phyloP scores from a whole-genome alignment of 2,888 invertebrate species.

The Sympetrum striolatum region DNA sequence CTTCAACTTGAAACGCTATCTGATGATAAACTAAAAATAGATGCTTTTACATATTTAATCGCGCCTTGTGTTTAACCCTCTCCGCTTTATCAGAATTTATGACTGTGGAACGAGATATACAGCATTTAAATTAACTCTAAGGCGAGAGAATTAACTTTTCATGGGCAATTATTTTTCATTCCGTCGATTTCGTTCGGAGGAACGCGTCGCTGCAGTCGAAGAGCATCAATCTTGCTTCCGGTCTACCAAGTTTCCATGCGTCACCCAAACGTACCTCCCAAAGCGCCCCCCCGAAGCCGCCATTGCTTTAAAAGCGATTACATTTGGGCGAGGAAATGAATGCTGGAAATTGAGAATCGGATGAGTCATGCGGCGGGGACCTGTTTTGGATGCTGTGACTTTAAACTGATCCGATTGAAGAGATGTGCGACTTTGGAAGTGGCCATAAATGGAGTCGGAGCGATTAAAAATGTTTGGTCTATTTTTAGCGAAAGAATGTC shows the following conservation, averaged over 20 bases:
- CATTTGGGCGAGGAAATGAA: slow-evolving; percentile 27
- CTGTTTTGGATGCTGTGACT: not conserved
- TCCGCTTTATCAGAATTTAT: too few species aligned
- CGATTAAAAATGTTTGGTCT: too few species aligned
- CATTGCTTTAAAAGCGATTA: slow-evolving; percentile 34
- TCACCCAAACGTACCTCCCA: not conserved
- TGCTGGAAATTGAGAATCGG: slow-evolving; percentile 1
- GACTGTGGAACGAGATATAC: too few species aligned
- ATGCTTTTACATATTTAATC: too few species aligned
- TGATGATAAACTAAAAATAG: too few species aligned
- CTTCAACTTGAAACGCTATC: too few species aligned
- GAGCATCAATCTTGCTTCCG: slow-evolving; percentile 35
- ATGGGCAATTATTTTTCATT: slow-evolving; percentile 9
- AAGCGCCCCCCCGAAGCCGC: not conserved
- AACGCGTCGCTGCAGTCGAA: not conserved
- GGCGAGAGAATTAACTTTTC: not conserved
- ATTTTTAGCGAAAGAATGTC: too few species aligned
- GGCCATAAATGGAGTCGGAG: too few species aligned
- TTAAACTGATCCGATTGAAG: too few species aligned
- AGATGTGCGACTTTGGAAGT: too few species aligned
- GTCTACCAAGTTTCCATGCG: slow-evolving; percentile 1
- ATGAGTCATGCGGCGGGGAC: slow-evolving; percentile 14
- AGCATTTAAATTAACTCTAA: too few species aligned
- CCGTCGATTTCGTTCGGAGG: not conserved
- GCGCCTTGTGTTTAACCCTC: too few species aligned